Evolutionary conservation across 1,140 invertebrate species (phyloP), one percentile per base, ranked within the genome.

Genomic region (Bombus balteatus): DNA sequence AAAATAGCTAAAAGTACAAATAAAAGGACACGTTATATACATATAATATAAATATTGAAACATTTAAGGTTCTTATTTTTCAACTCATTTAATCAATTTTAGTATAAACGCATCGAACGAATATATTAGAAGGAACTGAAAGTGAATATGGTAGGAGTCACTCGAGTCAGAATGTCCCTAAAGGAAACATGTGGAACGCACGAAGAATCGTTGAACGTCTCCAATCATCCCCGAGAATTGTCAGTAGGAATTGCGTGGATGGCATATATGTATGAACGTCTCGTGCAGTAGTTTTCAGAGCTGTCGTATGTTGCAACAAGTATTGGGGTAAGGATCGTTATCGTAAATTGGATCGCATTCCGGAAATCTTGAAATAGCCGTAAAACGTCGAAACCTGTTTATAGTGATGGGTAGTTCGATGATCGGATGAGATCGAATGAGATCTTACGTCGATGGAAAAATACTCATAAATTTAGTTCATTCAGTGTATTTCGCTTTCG

Each of bases 311-410:
- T 80, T n/a, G 53, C 71, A 43, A 62, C 59, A 18, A 84, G 53
- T 32, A 68, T 77, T 34, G 66, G 71, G 53, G 18, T 18, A 79
- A 39, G 81, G 84, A 91, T 92, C 88, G 89, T 92, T 91, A 92
- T 87, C 89, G 90, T 89, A 91, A 92, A 92, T 92, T 91, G 89
- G 88, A 91, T 91, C 89, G 90, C 90, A 91, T 91, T 91, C 91
- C 83, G 80, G 87, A 91, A 91, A 88, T 88, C 80, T 81, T 78
- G 72, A 70, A 89, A 89, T 78, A 83, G 89, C 59, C 88, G 47
- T 89, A 89, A 89, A 89, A 87, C 85, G 39, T 86, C 37, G 34
- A n/a, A 43, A 12, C 73, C 74, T 43, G 71, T 78, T 81, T 85
- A 66, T 66, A 43, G 81, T 41, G n/a, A 39, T 32, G 15, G n/a